These are phyloP conservation scores for Sciurus carolinensis DNA, from an alignment of 2,797 vertebrate species.

Conservation along the genomic window DNA sequence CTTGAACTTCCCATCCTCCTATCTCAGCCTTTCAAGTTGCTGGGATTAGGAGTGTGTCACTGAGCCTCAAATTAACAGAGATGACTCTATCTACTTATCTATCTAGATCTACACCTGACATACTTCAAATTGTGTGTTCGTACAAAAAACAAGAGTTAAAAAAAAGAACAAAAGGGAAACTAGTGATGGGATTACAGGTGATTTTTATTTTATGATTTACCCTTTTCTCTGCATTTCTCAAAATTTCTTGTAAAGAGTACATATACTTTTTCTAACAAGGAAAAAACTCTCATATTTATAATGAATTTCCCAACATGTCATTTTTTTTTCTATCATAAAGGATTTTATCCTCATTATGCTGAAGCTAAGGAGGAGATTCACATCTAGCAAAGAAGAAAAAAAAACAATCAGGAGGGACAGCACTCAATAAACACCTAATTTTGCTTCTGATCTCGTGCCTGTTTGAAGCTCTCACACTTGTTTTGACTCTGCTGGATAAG, in stretches of 20 bases:
- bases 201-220: conserved; percentile 48
- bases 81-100: not conserved
- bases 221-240: not conserved
- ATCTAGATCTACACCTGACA: not conserved
- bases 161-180: conserved; percentile 38
- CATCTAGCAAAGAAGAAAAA: not conserved
- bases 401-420: conserved; percentile 62
- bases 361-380: conserved; percentile 55
- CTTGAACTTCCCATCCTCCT: not conserved
- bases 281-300: conserved; percentile 13
- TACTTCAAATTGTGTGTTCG: not conserved
- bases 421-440: conserved; percentile 81
- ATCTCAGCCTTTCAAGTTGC: not conserved
- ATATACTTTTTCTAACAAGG: conserved; percentile 39
- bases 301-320: conserved; percentile 52
- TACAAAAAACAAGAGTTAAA: not conserved
- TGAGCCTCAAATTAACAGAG: not conserved
- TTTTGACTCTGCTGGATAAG: conserved; percentile 83
- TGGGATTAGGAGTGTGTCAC: not conserved
- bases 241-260: conserved; percentile 24
- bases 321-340: conserved; percentile 18
- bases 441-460: conserved; percentile 77
- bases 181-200: not conserved
- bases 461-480: conserved; percentile 79
- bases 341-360: conserved; percentile 55